Evolutionary conservation across 2,888 invertebrate genomes (phyloP).

Genomic region (Apodemia zela): DNA sequence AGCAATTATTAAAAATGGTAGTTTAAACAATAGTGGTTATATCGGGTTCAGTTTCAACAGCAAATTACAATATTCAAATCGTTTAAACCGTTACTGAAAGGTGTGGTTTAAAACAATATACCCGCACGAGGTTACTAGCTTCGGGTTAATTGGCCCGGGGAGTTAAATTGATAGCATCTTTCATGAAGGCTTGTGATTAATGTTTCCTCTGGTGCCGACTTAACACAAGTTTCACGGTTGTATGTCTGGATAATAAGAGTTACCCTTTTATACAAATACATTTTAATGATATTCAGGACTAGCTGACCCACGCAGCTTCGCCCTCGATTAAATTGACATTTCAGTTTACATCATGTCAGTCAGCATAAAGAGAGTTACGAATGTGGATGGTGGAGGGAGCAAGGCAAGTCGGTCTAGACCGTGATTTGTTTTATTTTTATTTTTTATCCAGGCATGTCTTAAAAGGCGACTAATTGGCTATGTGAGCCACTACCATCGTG

Average conservation of each 20-base stretch:
- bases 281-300: not conserved
- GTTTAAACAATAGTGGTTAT: not conserved
- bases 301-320: too few relatives aligned
- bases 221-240: conserved; percentile 8
- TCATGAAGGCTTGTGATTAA: conserved; percentile 28
- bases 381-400: too few relatives aligned
- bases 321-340: too few relatives aligned
- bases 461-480: too few relatives aligned
- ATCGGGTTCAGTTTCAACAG: not conserved
- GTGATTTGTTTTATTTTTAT: too few relatives aligned
- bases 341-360: too few relatives aligned
- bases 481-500: too few relatives aligned
- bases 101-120: conserved; percentile 21
- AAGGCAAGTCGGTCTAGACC: too few relatives aligned
- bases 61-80: not conserved
- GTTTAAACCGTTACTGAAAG: conserved; percentile 13
- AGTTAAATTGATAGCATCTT: conserved; percentile 30
- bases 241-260: not conserved
- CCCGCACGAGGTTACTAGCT: conserved; percentile 21
- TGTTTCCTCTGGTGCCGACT: conserved; percentile 20
- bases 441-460: too few relatives aligned
- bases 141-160: conserved; percentile 30
- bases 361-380: too few relatives aligned
- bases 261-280: not conserved
- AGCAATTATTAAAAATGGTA: not conserved